Conservation (phyloP, 2,113 vertebrate species). For the Ardeotis arabs region DNA sequence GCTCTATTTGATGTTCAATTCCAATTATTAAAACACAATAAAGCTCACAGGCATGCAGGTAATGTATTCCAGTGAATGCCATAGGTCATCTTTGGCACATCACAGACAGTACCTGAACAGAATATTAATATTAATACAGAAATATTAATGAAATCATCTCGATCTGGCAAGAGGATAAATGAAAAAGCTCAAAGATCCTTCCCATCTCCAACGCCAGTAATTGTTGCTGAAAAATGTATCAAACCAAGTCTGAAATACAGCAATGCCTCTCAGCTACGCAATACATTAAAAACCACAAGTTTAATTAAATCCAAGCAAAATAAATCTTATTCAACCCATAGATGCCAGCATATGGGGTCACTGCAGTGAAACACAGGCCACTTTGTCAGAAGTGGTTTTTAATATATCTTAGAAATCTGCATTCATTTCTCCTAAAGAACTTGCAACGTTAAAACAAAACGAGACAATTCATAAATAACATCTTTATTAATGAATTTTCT, state of each 20-base stretch:
- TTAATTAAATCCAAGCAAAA: not conserved
- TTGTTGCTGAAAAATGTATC: not conserved
- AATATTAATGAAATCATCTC: not conserved
- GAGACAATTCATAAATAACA: slow-evolving; percentile 44
- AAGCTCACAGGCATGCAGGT: not conserved
- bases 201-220: not conserved
- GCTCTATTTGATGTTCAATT: not conserved
- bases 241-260: not conserved
- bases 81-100: slow-evolving; percentile 45
- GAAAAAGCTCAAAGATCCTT: slow-evolving; percentile 6
- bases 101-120: not conserved
- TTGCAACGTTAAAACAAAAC: not conserved
- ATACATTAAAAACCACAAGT: not conserved
- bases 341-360: not conserved
- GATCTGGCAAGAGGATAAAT: not conserved
- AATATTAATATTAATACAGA: not conserved
- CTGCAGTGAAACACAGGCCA: not conserved
- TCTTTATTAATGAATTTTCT: slow-evolving; percentile 48
- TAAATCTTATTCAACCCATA: not conserved
- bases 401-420: not conserved
- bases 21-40: not conserved
- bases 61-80: not conserved
- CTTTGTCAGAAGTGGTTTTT: not conserved
- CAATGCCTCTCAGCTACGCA: not conserved
- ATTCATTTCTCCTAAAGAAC: not conserved